These are phyloP conservation scores for Hyposoter dolosus DNA, from an alignment of 2,888 invertebrate genomes.

Conservation along the genomic window DNA sequence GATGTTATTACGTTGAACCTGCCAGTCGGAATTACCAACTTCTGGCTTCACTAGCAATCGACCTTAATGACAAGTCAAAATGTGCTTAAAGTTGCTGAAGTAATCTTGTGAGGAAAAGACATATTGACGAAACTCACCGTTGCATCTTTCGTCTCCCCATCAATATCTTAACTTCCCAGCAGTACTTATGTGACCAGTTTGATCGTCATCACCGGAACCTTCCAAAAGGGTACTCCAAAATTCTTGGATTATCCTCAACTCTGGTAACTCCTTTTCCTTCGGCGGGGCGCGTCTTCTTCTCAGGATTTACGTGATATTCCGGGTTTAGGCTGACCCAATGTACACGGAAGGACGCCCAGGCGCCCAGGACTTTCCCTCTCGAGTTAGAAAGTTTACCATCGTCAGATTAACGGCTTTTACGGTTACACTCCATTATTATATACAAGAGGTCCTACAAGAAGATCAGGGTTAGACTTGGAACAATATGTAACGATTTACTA, in stretches of 20 bases:
- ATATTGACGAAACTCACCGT: not conserved
- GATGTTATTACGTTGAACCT: slow-evolving; percentile 65
- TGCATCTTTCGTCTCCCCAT: not conserved
- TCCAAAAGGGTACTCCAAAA: slow-evolving; percentile 34
- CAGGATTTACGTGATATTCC: not conserved
- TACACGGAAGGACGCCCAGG: not conserved
- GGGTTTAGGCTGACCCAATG: not conserved
- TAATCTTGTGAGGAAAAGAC: not conserved
- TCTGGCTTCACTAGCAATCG: not conserved
- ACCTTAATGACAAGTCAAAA: slow-evolving; percentile 16
- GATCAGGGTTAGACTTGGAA: not conserved
- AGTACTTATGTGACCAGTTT: slow-evolving; percentile 7
- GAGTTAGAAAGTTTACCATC: slow-evolving; percentile 42
- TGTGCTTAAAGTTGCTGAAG: not conserved
- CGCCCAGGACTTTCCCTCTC: not conserved
- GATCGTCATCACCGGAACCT: not conserved
- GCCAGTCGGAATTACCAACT: not conserved
- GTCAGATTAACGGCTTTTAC: slow-evolving; percentile 34
- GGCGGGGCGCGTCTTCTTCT: slow-evolving; percentile 11
- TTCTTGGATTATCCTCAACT: slow-evolving; percentile 53
- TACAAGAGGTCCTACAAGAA: not conserved
- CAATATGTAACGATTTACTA: slow-evolving; percentile 3
- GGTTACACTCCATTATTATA: slow-evolving; percentile 6
- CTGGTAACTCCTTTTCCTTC: slow-evolving; percentile 33
- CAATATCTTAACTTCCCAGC: not conserved